These are phyloP conservation scores for Psettodes erumei DNA, from an alignment of 2,113 vertebrate species.

Conservation along the genomic window DNA sequence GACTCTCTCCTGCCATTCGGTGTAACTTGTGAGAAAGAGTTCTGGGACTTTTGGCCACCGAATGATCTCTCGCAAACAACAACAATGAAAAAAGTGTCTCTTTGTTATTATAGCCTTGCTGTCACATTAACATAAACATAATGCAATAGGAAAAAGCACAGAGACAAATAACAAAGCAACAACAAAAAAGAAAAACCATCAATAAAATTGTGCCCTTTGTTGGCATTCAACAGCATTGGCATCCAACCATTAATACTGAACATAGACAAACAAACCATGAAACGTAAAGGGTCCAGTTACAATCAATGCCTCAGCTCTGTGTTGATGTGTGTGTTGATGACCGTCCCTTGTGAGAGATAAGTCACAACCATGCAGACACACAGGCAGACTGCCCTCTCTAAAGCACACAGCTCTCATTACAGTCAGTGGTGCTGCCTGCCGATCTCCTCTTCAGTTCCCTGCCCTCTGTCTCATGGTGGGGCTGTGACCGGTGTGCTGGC, in stretches of 20 bases:
- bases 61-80: neutral
- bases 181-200: slow-evolving; percentile 23
- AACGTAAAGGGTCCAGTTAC: slow-evolving; percentile 37
- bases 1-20: neutral
- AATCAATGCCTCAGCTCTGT: slow-evolving; percentile 2
- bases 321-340: slow-evolving; percentile 38
- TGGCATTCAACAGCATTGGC: slow-evolving; percentile 36
- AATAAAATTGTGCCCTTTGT: slow-evolving; percentile 24
- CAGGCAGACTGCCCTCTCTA: slow-evolving; percentile 63
- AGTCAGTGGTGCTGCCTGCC: slow-evolving; percentile 73
- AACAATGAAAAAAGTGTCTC: slow-evolving; percentile 7
- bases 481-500: slow-evolving; percentile 60
- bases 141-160: slow-evolving; percentile 25
- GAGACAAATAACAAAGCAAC: slow-evolving; percentile 27
- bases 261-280: slow-evolving; percentile 35
- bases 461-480: slow-evolving; percentile 83
- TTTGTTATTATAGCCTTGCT: slow-evolving; percentile 22
- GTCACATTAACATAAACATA: slow-evolving; percentile 31
- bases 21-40: neutral
- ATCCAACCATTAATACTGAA: slow-evolving; percentile 38
- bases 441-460: slow-evolving; percentile 86
- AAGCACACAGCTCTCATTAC: slow-evolving; percentile 83
- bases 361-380: slow-evolving; percentile 66
- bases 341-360: slow-evolving; percentile 42
- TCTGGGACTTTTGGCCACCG: neutral